Evolutionary conservation across 2,888 invertebrate genomes (phyloP).

Genomic region (Eristalis tenax): DNA sequence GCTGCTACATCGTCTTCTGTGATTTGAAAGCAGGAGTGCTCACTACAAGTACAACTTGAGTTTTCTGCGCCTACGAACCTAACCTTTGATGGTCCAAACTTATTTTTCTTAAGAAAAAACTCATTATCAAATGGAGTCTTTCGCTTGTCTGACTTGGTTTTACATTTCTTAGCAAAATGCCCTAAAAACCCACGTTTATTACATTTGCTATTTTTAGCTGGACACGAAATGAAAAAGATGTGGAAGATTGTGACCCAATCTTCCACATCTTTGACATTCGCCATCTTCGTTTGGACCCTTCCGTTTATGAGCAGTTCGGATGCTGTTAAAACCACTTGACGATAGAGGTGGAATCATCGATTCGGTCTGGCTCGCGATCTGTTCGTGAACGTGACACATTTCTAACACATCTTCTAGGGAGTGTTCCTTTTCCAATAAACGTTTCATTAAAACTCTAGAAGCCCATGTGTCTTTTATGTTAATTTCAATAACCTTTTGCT

Average conservation of each 20-base stretch:
- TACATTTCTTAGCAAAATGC: slow-evolving; percentile 23
- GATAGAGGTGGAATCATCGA: slow-evolving; percentile 18
- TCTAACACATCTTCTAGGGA: slow-evolving; percentile 19
- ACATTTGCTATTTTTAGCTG: slow-evolving; percentile 7
- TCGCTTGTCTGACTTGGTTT: slow-evolving; percentile 10
- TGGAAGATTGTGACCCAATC: slow-evolving; percentile 34
- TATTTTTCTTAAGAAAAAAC: not conserved
- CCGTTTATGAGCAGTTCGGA: slow-evolving; percentile 1
- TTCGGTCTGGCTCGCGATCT: slow-evolving; percentile 16
- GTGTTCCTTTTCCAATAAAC: slow-evolving; percentile 22
- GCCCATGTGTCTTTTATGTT: slow-evolving; percentile 66
- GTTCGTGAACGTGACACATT: slow-evolving; percentile 31
- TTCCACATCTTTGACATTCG: slow-evolving; percentile 29
- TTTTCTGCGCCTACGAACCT: slow-evolving; percentile 3
- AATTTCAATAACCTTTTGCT: slow-evolving; percentile 58
- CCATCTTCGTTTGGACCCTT: not conserved
- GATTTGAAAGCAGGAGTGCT: slow-evolving; percentile 12
- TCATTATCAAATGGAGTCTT: slow-evolving; percentile 11
- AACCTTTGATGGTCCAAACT: not conserved
- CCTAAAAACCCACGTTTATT: slow-evolving; percentile 8
- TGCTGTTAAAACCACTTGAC: slow-evolving; percentile 10
- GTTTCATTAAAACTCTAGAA: slow-evolving; percentile 12
- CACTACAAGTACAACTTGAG: not conserved
- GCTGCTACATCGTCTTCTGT: slow-evolving; percentile 12
- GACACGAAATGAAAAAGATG: too few species aligned